These are phyloP conservation scores for Protonemura montana DNA, from an alignment of 2,888 invertebrate species.

Conservation along the genomic window DNA sequence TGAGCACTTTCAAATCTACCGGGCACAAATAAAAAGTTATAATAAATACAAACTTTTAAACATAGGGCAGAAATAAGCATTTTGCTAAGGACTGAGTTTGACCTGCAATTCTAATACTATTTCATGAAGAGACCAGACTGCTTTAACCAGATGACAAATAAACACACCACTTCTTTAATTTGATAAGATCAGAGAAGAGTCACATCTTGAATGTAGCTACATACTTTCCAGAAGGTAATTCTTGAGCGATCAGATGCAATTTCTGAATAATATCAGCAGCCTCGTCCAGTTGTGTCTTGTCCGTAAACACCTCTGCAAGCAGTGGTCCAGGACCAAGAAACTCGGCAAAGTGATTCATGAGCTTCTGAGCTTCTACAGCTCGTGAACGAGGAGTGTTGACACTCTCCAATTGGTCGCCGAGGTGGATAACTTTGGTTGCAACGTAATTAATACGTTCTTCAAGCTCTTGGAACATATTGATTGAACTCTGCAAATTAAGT, in stretches of 20 bases:
- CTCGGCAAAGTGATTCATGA: slow-evolving; percentile 91
- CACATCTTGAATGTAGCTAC: no score
- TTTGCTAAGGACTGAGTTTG: no score
- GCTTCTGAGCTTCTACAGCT: slow-evolving; percentile 92
- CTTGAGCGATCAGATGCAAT: slow-evolving; percentile 92
- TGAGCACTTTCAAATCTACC: slow-evolving; percentile 79
- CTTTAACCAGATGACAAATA: no score
- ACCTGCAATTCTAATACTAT: no score
- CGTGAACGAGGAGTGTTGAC: slow-evolving; percentile 93
- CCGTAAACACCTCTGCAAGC: slow-evolving; percentile 85
- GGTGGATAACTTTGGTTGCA: slow-evolving; percentile 95
- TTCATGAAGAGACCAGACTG: no score
- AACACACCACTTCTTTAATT: no score
- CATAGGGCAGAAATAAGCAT: no score
- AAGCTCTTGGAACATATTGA: slow-evolving; percentile 87
- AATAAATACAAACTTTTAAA: background rate
- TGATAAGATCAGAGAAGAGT: no score
- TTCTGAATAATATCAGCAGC: slow-evolving; percentile 98
- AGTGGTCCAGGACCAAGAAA: slow-evolving; percentile 88
- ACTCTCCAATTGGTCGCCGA: slow-evolving; percentile 98
- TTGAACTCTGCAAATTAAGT: slow-evolving; percentile 66
- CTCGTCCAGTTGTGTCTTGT: slow-evolving; percentile 85
- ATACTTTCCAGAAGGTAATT: slow-evolving; percentile 83
- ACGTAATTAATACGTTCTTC: slow-evolving; percentile 97
- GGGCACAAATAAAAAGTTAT: slow-evolving; percentile 44